These are phyloP conservation scores for Grallaria varia DNA, from an alignment of 2,113 vertebrate species.

Conservation along the genomic window DNA sequence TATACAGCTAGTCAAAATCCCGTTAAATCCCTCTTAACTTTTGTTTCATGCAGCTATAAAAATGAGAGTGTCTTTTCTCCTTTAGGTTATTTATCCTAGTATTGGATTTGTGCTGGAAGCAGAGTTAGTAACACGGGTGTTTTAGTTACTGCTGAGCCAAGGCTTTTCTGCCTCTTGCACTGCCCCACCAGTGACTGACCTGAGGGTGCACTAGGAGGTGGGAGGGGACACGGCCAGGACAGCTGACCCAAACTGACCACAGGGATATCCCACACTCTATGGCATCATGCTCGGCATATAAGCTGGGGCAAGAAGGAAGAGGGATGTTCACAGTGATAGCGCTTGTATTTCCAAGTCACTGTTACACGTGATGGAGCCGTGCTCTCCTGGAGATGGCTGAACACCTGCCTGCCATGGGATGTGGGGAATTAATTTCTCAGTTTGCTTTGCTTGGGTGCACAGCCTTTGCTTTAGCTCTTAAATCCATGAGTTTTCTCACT, in stretches of 20 bases:
- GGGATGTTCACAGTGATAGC: neutral
- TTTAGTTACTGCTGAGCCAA: neutral
- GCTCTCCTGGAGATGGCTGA: neutral
- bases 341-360: neutral
- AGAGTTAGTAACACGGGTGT: neutral
- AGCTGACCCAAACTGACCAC: neutral
- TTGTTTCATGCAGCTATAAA: neutral
- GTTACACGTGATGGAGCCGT: rapidly evolving
- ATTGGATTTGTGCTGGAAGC: neutral
- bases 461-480: neutral
- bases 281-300: neutral
- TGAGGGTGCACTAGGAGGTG: neutral
- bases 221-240: neutral
- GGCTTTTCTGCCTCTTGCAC: neutral
- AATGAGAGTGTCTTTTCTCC: neutral
- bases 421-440: neutral
- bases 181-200: neutral
- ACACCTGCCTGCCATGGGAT: neutral
- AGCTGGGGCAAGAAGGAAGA: neutral
- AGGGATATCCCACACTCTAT: rapidly evolving
- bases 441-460: neutral
- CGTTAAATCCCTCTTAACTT: neutral
- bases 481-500: neutral
- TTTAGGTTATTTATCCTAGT: neutral
- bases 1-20: neutral